Evolutionary conservation across 2,113 vertebrate genomes (phyloP).

Genomic region (Stictonetta naevosa): DNA sequence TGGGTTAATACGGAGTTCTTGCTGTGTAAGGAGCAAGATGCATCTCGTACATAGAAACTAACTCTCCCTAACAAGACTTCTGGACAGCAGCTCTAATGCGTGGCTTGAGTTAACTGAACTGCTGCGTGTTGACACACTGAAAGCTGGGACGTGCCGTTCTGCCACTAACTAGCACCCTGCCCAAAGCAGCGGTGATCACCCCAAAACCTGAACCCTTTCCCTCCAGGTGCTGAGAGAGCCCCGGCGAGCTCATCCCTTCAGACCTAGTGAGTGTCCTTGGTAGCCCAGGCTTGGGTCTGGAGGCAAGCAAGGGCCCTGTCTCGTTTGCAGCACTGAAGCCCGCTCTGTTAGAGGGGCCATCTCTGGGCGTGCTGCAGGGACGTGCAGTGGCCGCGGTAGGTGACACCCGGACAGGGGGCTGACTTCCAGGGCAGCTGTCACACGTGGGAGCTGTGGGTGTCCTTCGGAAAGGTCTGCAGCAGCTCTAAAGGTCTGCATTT

Average conservation of each 20-base stretch:
- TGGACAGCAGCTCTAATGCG: neutral
- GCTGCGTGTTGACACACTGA: fast-evolving
- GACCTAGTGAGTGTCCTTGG: neutral
- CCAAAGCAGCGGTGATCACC: neutral
- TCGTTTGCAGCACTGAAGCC: neutral
- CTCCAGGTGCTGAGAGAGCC: fast-evolving
- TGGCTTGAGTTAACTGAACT: neutral
- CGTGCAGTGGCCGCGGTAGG: fast-evolving
- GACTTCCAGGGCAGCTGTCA: no score
- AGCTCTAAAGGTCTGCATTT: neutral
- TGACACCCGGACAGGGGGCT: neutral
- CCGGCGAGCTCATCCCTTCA: fast-evolving
- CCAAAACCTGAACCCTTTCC: neutral
- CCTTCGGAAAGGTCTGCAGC: neutral
- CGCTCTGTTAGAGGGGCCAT: neutral
- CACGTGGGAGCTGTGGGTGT: fast-evolving
- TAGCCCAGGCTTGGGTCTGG: neutral
- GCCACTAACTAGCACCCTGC: neutral
- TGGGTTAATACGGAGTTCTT: neutral
- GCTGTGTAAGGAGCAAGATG: neutral
- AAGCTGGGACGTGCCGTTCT: neutral
- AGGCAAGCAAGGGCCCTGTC: neutral
- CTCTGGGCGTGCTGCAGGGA: neutral
- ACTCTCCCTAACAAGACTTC: neutral
- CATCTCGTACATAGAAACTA: neutral